Conservation (phyloP, 2,797 vertebrate species). For the Iguana delicatissima region DNA sequence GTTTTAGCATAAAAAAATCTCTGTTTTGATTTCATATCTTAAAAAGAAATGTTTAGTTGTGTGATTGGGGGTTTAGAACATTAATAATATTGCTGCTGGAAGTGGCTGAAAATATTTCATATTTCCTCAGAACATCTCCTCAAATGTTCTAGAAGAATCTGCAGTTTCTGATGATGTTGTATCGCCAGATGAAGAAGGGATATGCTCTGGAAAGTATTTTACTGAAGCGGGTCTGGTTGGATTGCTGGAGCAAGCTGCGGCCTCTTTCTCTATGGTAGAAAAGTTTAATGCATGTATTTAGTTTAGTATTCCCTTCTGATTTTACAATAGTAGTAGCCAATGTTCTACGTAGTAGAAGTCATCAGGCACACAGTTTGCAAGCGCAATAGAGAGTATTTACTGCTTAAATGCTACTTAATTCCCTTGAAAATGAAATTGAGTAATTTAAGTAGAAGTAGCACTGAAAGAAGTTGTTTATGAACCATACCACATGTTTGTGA, state of each 20-base stretch:
- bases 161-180: slow-evolving; percentile 98
- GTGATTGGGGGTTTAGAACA: neutral
- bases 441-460: neutral
- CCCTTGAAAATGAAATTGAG: neutral
- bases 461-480: neutral
- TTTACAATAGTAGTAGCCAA: slow-evolving; percentile 20
- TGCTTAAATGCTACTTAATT: neutral
- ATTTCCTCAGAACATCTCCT: slow-evolving; percentile 92
- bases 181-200: slow-evolving; percentile 98
- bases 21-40: no score
- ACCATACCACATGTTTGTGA: neutral
- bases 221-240: slow-evolving; percentile 97
- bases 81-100: slow-evolving; percentile 17
- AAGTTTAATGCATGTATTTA: slow-evolving; percentile 48
- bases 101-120: slow-evolving; percentile 20
- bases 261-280: slow-evolving; percentile 96
- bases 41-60: neutral
- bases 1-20: neutral
- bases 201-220: slow-evolving; percentile 99
- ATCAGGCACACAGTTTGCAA: neutral
- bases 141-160: slow-evolving; percentile 97
- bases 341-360: slow-evolving; percentile 7
- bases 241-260: slow-evolving; percentile 95
- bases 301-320: neutral
- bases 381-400: neutral